Percentiles rank a stretch among this genome's conserved stretches.
phyloP scores from a whole-genome alignment of 2,888 invertebrate genomes.

The Lypha dubia region DNA sequence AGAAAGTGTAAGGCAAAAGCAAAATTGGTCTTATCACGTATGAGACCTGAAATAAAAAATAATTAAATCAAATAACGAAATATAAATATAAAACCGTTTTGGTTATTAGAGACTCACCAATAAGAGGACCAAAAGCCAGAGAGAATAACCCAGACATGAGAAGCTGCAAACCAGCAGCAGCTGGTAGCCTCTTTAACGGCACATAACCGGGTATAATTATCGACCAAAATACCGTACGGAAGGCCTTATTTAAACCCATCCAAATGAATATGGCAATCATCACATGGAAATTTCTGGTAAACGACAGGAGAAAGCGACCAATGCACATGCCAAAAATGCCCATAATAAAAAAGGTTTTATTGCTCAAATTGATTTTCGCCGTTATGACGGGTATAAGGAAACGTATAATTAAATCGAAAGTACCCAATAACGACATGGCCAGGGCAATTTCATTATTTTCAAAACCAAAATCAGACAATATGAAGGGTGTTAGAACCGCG shows the following conservation, averaged over 20 bases:
- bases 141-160: slow-evolving; percentile 87
- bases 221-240: slow-evolving; percentile 89
- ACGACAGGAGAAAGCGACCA: slow-evolving; percentile 85
- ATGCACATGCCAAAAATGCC: slow-evolving; percentile 88
- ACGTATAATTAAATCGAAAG: slow-evolving; percentile 87
- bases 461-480: slow-evolving; percentile 87
- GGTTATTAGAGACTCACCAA: slow-evolving; percentile 84
- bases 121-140: slow-evolving; percentile 86
- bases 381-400: slow-evolving; percentile 88
- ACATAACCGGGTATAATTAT: slow-evolving; percentile 89
- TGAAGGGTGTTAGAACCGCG: slow-evolving; percentile 89
- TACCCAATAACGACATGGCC: slow-evolving; percentile 88
- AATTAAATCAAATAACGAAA: slow-evolving; percentile 3
- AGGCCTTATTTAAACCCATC: slow-evolving; percentile 88
- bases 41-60: slow-evolving; percentile 84
- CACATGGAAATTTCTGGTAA: slow-evolving; percentile 84
- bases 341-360: slow-evolving; percentile 88
- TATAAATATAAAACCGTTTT: background rate
- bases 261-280: slow-evolving; percentile 86
- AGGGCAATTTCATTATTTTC: slow-evolving; percentile 85
- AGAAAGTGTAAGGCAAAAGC: slow-evolving; percentile 87
- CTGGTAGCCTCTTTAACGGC: slow-evolving; percentile 87
- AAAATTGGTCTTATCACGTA: slow-evolving; percentile 86
- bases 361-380: slow-evolving; percentile 87
- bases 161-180: slow-evolving; percentile 88